Conservation (phyloP, 2,888 invertebrate species). For the Chalcosyrphus nemorum region DNA sequence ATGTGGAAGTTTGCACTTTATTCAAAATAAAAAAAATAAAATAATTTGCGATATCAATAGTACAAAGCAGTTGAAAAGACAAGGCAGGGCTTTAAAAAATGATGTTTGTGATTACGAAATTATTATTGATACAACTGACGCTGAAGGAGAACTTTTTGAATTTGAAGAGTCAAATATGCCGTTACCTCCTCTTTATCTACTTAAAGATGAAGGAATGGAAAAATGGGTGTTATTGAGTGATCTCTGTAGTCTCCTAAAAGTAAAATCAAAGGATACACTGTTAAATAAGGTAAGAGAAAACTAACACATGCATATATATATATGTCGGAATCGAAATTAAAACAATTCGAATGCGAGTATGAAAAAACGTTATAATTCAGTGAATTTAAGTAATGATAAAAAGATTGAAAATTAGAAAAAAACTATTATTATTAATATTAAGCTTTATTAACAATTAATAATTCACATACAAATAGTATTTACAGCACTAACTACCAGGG, state of each 20-base stretch:
- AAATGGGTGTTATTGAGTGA: slow-evolving; percentile 92
- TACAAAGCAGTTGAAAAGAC: neutral
- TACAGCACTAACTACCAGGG: no score
- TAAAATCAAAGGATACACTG: slow-evolving; percentile 91
- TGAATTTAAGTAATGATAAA: no score
- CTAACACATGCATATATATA: no score
- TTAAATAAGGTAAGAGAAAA: slow-evolving; percentile 84
- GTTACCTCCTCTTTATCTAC: slow-evolving; percentile 90
- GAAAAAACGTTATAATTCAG: no score
- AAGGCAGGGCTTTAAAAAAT: slow-evolving; percentile 47
- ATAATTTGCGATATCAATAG: neutral
- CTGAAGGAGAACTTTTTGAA: slow-evolving; percentile 86
- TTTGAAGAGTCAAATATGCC: slow-evolving; percentile 91
- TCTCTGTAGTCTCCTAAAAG: slow-evolving; percentile 88
- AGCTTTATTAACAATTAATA: no score
- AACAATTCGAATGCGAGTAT: no score
- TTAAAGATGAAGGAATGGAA: slow-evolving; percentile 86
- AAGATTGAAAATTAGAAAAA: no score
- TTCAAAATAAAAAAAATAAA: slow-evolving; percentile 32
- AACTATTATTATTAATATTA: no score
- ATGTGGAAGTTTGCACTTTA: slow-evolving; percentile 7
- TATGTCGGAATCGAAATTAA: no score
- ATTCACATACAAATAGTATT: no score
- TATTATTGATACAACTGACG: slow-evolving; percentile 76
- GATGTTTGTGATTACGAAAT: slow-evolving; percentile 63